Evolutionary conservation across 2,797 vertebrate species (phyloP).

Genomic region (Huso huso): DNA sequence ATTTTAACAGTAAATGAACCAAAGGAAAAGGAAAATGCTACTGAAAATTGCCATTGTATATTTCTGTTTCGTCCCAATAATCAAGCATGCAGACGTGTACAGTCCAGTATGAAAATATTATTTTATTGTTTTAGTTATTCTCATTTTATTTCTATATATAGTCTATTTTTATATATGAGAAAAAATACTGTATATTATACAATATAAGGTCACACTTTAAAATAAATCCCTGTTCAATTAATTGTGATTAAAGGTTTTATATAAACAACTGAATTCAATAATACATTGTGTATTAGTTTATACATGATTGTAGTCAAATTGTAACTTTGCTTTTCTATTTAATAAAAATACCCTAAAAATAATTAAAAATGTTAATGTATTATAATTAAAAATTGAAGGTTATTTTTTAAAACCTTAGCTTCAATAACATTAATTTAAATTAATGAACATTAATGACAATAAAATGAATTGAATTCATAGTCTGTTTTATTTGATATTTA

Average conservation of each 20-base stretch:
- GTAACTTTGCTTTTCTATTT: slow-evolving; percentile 49
- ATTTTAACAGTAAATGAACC: slow-evolving; percentile 46
- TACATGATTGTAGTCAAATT: neutral
- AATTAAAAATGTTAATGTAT: neutral
- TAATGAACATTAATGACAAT: neutral
- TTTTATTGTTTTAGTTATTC: slow-evolving; percentile 56
- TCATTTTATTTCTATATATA: slow-evolving; percentile 45
- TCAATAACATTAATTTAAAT: too few species aligned
- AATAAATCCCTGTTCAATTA: neutral
- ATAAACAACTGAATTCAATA: neutral
- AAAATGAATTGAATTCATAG: neutral
- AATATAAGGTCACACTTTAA: slow-evolving; percentile 21
- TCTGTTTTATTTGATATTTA: neutral
- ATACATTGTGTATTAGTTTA: neutral
- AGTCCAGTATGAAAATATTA: slow-evolving; percentile 46
- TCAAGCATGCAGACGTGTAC: slow-evolving; percentile 35
- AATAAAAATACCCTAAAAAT: slow-evolving; percentile 62
- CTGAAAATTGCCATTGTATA: slow-evolving; percentile 45
- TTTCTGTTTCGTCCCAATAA: slow-evolving; percentile 46
- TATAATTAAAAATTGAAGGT: neutral
- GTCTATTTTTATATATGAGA: slow-evolving; percentile 38
- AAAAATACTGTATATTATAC: slow-evolving; percentile 45
- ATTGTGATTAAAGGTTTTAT: neutral
- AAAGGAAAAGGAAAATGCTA: slow-evolving; percentile 41
- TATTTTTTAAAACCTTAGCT: too few species aligned